Percentiles rank a stretch among this genome's conserved stretches.
These are phyloP conservation scores for Semotilus atromaculatus DNA, from an alignment of 2,797 vertebrate genomes.

Conservation along the genomic window DNA sequence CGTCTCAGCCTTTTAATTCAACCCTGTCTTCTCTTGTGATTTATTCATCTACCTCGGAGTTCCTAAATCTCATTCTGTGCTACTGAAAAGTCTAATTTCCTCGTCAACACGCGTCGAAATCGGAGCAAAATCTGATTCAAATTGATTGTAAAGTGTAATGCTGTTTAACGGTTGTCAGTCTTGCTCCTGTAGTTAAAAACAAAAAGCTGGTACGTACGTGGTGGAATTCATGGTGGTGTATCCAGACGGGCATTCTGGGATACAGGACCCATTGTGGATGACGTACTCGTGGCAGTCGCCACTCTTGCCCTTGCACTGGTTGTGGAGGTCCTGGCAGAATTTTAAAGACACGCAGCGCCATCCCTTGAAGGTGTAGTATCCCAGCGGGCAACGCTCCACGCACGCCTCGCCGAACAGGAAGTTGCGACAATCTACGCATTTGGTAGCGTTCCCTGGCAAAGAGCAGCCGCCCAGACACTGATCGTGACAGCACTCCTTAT, in stretches of 20 bases:
- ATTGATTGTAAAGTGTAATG: neutral
- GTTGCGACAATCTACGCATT: constrained; percentile 89
- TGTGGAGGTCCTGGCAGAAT: constrained; percentile 93
- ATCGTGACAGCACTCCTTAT: constrained; percentile 89
- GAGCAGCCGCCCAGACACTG: constrained; percentile 92
- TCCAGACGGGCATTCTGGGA: constrained; percentile 93
- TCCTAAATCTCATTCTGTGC: neutral
- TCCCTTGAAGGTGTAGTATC: constrained; percentile 86
- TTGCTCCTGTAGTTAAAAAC: neutral
- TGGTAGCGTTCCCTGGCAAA: constrained; percentile 76
- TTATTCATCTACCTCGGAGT: neutral
- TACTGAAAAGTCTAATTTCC: too few relatives aligned
- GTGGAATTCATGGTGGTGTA: constrained; percentile 92
- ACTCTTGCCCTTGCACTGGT: constrained; percentile 83
- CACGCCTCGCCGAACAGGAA: constrained; percentile 85
- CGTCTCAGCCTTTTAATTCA: neutral
- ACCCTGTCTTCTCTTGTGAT: neutral
- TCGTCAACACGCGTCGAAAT: too few relatives aligned
- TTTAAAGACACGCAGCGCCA: constrained; percentile 93
- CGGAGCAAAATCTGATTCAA: neutral
- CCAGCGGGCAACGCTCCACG: constrained; percentile 84
- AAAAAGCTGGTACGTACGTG: constrained; percentile 78
- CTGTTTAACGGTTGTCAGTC: neutral
- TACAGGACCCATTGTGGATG: constrained; percentile 89
- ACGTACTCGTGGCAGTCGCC: constrained; percentile 83